A percentile compares a stretch with the other conserved stretches of the same genome.
These are phyloP conservation scores for Tychaedon coryphoeus DNA, from an alignment of 2,113 vertebrate genomes.

Conservation along the genomic window DNA sequence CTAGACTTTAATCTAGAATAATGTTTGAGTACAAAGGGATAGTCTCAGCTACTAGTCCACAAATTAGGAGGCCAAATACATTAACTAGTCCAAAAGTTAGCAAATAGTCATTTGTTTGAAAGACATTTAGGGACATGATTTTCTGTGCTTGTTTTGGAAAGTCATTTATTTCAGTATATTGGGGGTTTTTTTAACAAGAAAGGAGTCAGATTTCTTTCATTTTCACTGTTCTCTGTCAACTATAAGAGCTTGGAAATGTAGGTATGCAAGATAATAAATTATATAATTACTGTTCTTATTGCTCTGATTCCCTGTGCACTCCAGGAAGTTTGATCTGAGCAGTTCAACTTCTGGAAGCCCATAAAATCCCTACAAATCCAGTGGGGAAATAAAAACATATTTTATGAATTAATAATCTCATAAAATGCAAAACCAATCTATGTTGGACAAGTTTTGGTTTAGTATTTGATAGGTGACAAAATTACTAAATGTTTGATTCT, in stretches of 20 bases:
- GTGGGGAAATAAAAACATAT: neutral
- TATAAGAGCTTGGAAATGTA: neutral
- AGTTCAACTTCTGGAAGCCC: neutral
- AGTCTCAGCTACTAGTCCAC: neutral
- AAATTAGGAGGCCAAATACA: neutral
- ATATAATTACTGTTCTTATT: neutral
- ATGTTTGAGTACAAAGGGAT: neutral
- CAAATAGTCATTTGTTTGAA: neutral
- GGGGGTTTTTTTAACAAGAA: neutral
- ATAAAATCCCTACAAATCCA: neutral
- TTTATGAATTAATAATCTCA: neutral
- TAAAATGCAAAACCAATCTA: neutral
- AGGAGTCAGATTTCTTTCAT: neutral
- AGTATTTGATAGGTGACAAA: neutral
- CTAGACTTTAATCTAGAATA: neutral
- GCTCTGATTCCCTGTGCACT: neutral
- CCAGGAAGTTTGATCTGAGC: neutral
- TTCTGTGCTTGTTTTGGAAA: neutral
- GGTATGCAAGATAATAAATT: neutral
- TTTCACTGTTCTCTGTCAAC: neutral
- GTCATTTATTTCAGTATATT: neutral
- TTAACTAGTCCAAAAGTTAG: neutral
- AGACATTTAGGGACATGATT: neutral
- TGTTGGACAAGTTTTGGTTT: neutral
- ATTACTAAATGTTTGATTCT: neutral